Evolutionary conservation across 1,140 invertebrate genomes (phyloP).

Genomic region (Agrilus planipennis): DNA sequence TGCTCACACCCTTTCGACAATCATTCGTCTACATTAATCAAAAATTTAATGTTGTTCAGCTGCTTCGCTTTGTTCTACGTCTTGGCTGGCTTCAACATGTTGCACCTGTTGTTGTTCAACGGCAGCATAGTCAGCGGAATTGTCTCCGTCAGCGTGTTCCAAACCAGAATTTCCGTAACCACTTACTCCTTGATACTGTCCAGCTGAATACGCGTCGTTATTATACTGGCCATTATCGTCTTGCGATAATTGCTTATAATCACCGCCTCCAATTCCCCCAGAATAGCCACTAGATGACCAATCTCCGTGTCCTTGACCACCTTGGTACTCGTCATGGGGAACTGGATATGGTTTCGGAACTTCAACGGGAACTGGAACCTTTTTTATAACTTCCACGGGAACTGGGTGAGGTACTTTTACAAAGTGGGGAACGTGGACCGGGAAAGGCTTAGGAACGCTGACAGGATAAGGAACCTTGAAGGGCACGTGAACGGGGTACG

Average conservation of each 20-base stretch:
- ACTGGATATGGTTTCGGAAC: conserved; percentile 28
- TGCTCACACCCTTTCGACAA: no score
- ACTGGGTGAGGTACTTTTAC: conserved; percentile 21
- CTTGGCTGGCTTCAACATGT: no score
- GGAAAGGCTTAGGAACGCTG: conserved; percentile 17
- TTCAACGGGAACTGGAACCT: conserved; percentile 15
- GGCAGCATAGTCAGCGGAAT: no score
- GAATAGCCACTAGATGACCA: neutral
- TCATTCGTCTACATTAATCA: no score
- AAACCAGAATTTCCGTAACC: no score
- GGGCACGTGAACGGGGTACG: conserved; percentile 25
- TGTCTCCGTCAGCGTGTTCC: no score
- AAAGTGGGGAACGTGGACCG: conserved; percentile 14
- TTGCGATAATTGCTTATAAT: no score
- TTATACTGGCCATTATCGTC: neutral
- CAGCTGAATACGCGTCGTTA: neutral
- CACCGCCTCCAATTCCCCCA: neutral
- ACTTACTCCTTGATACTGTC: no score
- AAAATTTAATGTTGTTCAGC: no score
- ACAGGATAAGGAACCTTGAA: conserved; percentile 23
- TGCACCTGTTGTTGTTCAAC: no score
- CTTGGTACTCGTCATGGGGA: neutral
- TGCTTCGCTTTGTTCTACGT: no score
- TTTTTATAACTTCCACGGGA: conserved; percentile 21
- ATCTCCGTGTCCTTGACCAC: conserved; percentile 1